phyloP scores from a whole-genome alignment of 2,797 vertebrate species.

The Chromis chromis region DNA sequence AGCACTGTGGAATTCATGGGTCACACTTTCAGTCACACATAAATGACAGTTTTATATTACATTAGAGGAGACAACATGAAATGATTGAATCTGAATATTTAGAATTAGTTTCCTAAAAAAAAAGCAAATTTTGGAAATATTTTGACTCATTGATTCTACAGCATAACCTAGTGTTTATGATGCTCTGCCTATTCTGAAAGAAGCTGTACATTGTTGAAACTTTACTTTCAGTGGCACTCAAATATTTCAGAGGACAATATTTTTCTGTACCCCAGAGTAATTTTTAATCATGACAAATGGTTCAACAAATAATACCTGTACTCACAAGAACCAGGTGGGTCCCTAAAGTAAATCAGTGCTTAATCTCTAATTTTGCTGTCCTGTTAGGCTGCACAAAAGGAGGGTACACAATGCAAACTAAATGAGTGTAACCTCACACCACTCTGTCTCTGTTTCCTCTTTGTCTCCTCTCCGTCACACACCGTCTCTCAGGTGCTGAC shows the following conservation, averaged over 20 bases:
- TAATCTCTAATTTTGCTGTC: background rate
- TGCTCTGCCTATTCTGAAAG: background rate
- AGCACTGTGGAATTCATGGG: background rate
- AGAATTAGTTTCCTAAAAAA: background rate
- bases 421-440: conserved; percentile 24
- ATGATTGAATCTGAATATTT: background rate
- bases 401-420: background rate
- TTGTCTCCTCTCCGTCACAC: conserved; percentile 15
- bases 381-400: background rate
- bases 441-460: conserved; percentile 4
- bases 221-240: background rate
- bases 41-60: background rate
- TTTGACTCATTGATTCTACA: background rate
- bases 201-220: background rate
- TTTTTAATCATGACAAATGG: background rate
- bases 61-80: background rate
- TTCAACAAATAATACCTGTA: background rate
- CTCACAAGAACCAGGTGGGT: background rate
- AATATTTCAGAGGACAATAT: background rate
- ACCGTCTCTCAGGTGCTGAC: conserved; percentile 48
- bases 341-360: background rate
- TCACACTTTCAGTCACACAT: background rate
- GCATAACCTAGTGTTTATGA: background rate
- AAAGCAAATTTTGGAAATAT: background rate
- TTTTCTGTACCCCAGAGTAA: background rate